Percentiles rank a stretch among this genome's conserved stretches.
These are phyloP conservation scores for Archips crataeganus DNA, from an alignment of 2,888 invertebrate species.

Conservation along the genomic window DNA sequence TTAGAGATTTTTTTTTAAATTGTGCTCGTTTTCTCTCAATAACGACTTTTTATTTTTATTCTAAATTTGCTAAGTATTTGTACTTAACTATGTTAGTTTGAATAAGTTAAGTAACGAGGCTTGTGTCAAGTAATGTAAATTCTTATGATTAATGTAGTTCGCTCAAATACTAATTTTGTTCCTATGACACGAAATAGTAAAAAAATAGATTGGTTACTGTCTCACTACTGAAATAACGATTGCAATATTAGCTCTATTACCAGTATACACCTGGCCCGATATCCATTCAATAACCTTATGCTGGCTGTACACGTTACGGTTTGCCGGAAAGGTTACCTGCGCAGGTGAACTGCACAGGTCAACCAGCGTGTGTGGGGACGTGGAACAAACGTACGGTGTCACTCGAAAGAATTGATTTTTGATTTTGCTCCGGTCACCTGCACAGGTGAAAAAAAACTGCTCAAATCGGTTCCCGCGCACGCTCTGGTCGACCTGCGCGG, in stretches of 20 bases:
- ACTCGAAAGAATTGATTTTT: no score
- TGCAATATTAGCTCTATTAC: background rate
- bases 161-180: background rate
- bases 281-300: no score
- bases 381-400: no score
- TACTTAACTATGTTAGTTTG: constrained; percentile 7
- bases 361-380: no score
- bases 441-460: no score
- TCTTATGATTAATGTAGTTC: background rate
- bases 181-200: background rate
- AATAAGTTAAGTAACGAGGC: background rate
- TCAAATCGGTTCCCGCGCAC: no score
- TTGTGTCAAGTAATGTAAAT: background rate
- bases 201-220: background rate
- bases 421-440: no score
- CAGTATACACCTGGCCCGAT: no score
- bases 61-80: background rate
- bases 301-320: no score
- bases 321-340: no score
- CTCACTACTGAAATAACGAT: background rate
- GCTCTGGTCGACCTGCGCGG: no score
- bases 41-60: background rate
- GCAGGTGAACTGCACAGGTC: no score
- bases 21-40: background rate
- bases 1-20: constrained; percentile 12